Conservation (phyloP, 2,113 vertebrate genomes). For the Petaurus breviceps region DNA sequence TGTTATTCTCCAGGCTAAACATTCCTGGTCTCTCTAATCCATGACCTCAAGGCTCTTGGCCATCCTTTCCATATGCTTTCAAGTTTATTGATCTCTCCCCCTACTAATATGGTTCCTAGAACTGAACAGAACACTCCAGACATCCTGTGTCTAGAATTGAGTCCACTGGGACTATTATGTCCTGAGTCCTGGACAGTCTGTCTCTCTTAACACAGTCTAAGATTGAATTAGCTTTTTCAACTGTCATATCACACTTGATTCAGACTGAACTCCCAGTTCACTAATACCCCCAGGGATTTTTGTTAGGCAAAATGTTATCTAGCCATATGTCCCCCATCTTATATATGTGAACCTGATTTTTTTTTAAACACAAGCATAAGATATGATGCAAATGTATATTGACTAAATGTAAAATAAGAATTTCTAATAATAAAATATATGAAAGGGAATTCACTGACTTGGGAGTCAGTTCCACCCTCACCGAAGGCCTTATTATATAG, state of each 20-base stretch:
- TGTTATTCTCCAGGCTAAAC: background rate
- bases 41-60: background rate
- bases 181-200: background rate
- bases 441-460: no score
- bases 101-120: background rate
- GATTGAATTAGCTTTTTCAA: background rate
- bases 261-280: background rate
- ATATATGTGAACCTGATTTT: background rate
- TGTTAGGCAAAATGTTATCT: background rate
- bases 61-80: background rate
- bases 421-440: no score
- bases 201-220: background rate
- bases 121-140: background rate
- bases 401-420: no score
- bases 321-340: background rate
- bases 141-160: background rate
- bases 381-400: no score
- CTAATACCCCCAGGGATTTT: background rate
- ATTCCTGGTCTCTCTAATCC: background rate
- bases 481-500: no score
- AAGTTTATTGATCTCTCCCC: background rate
- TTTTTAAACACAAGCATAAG: no score
- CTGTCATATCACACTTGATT: background rate
- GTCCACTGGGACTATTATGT: background rate
- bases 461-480: no score